A percentile compares a stretch with the other conserved stretches of the same genome.
Evolutionary conservation across 2,888 invertebrate species (phyloP).

Genomic region (Kryphioiulus occultus): DNA sequence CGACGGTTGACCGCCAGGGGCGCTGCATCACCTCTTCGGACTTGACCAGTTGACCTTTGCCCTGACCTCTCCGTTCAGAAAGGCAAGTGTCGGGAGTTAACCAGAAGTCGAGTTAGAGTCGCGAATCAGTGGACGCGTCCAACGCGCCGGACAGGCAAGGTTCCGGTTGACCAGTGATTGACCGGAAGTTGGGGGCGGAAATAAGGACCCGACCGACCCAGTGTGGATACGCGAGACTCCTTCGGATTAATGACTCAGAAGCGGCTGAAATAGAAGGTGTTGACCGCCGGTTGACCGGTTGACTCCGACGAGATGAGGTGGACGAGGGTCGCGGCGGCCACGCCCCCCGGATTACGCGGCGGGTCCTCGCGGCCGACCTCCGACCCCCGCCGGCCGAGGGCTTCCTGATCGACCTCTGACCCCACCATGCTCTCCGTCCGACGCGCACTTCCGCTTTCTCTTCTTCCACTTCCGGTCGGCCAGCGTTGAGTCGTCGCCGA

Average conservation of each 20-base stretch:
- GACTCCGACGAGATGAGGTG: not conserved
- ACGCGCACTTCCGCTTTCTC: not conserved
- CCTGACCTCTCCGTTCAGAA: not conserved
- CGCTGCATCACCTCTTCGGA: no score
- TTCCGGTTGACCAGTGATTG: no score
- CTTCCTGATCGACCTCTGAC: not conserved
- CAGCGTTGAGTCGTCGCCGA: not conserved
- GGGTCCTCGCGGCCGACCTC: not conserved
- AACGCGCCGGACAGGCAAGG: no score
- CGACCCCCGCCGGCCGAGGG: not conserved
- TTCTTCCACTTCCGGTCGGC: not conserved
- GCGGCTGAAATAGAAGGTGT: no score
- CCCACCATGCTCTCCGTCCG: not conserved
- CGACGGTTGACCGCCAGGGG: no score
- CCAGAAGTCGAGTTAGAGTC: no score
- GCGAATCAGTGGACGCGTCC: no score
- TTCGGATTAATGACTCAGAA: no score
- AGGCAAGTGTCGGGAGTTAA: no score
- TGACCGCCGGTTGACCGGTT: no score
- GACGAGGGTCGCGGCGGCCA: not conserved
- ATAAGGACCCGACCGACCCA: not conserved
- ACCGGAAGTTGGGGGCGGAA: not conserved
- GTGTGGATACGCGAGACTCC: no score
- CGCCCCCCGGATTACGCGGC: not conserved
- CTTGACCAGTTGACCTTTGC: not conserved